Percentiles rank a stretch among this genome's conserved stretches.
phyloP scores from a whole-genome alignment of 2,888 invertebrate species.

The Pterobdella sp. region DNA sequence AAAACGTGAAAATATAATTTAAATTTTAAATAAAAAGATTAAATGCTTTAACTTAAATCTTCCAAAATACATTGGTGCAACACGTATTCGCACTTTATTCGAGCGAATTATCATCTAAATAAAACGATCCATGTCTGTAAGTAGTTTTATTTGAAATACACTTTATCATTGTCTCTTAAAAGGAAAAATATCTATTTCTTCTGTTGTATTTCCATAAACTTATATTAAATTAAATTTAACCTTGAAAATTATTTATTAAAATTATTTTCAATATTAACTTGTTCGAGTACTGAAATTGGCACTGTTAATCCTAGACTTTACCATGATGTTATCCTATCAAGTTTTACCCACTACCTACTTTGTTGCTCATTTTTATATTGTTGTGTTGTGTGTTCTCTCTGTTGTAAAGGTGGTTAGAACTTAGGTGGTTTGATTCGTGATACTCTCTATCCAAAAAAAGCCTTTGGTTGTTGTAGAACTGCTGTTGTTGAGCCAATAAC shows the following conservation, averaged over 20 bases:
- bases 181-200: too few species aligned
- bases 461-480: too few species aligned
- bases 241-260: background rate
- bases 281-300: too few species aligned
- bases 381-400: background rate
- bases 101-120: background rate
- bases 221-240: background rate
- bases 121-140: background rate
- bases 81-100: background rate
- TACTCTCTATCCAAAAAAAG: too few species aligned
- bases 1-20: too few species aligned
- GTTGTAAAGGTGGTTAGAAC: background rate
- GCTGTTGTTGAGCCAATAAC: background rate
- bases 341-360: too few species aligned
- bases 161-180: background rate
- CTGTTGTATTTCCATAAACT: background rate
- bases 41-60: background rate
- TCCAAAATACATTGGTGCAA: background rate
- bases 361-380: slow-evolving; percentile 6
- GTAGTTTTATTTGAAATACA: background rate
- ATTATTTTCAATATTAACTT: too few species aligned
- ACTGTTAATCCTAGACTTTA: background rate
- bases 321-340: background rate
- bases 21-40: background rate
- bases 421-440: too few species aligned